Evolutionary conservation across 2,113 vertebrate genomes (phyloP).

Genomic region (Grantiella picta): DNA sequence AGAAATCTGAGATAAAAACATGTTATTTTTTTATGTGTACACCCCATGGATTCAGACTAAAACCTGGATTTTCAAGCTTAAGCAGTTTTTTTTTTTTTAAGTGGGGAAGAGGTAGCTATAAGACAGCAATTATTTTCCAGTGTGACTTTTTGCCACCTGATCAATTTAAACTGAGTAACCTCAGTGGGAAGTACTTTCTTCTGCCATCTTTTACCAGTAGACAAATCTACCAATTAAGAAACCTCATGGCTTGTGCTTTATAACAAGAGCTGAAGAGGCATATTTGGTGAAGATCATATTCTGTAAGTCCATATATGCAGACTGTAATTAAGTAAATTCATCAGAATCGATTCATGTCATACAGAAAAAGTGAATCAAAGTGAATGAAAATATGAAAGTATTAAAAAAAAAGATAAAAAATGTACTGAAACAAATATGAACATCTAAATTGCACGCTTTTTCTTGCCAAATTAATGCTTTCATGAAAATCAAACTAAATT

Average conservation of each 20-base stretch:
- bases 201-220: background rate
- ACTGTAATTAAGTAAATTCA: background rate
- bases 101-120: accelerated
- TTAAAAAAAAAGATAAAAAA: background rate
- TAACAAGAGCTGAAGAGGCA: background rate
- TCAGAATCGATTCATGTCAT: background rate
- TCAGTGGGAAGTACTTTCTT: background rate
- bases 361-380: background rate
- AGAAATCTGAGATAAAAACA: background rate
- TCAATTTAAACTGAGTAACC: background rate
- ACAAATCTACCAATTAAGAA: background rate
- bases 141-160: background rate
- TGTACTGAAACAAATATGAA: background rate
- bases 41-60: background rate
- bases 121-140: background rate
- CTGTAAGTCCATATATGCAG: background rate
- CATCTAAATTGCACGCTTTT: accelerated
- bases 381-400: background rate
- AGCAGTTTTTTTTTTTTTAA: background rate
- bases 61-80: background rate
- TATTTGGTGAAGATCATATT: background rate
- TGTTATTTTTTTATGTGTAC: background rate
- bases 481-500: background rate
- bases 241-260: background rate
- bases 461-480: background rate